These are phyloP conservation scores for Hapalemur alaotrensis DNA, from an alignment of 2,797 vertebrate species.

Conservation along the genomic window DNA sequence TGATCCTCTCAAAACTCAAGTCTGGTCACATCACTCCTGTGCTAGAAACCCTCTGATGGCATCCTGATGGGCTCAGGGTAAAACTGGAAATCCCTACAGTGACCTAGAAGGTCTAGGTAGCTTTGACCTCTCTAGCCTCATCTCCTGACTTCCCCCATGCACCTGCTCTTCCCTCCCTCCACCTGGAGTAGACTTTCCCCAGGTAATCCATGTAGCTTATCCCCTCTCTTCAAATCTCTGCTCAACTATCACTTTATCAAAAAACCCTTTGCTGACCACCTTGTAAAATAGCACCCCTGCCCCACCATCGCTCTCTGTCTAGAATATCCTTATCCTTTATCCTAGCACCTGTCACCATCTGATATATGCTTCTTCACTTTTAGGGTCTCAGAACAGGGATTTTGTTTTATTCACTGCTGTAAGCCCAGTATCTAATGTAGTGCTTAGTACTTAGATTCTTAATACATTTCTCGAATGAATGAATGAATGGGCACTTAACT, in stretches of 20 bases:
- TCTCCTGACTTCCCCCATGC: neutral
- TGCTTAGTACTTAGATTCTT: neutral
- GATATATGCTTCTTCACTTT: neutral
- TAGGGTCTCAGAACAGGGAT: neutral
- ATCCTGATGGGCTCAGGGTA: neutral
- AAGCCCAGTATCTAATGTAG: neutral
- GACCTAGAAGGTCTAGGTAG: neutral
- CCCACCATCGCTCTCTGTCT: neutral
- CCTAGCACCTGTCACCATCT: neutral
- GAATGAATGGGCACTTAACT: neutral
- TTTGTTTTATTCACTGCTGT: neutral
- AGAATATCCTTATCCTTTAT: neutral
- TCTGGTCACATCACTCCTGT: neutral
- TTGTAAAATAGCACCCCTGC: neutral
- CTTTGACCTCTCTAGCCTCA: neutral
- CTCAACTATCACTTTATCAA: neutral
- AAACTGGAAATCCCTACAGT: neutral
- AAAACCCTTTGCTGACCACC: neutral
- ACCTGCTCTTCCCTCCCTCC: neutral
- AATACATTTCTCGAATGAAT: neutral
- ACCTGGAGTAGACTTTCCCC: neutral
- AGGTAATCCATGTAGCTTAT: neutral
- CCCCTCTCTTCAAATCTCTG: neutral
- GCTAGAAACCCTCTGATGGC: neutral
- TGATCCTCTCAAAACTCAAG: neutral